These are phyloP conservation scores for Melanotaenia trifasciata DNA, from an alignment of 2,797 vertebrate species.

Conservation along the genomic window DNA sequence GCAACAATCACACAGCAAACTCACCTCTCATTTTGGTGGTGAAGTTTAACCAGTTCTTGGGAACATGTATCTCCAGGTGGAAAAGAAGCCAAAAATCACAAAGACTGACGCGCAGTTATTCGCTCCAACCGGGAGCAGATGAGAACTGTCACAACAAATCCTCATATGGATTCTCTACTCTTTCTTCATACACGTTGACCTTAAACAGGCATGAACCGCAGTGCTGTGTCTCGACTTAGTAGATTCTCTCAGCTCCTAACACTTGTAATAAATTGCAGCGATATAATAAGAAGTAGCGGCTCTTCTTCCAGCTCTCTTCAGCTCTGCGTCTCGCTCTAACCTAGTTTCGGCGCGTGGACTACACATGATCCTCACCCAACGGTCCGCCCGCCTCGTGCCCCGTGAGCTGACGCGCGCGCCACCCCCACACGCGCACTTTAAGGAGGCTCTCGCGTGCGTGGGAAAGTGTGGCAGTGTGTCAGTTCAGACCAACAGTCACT, in stretches of 20 bases:
- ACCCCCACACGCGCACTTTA: constrained; percentile 62
- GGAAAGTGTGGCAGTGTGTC: constrained; percentile 87
- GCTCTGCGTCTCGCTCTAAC: constrained; percentile 70
- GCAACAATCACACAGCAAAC: constrained; percentile 28
- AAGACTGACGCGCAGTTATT: constrained; percentile 46
- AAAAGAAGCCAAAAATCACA: constrained; percentile 37
- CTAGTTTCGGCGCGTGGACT: constrained; percentile 84
- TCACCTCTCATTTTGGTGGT: constrained; percentile 85
- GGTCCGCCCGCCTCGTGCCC: constrained; percentile 82
- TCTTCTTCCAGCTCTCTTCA: constrained; percentile 33
- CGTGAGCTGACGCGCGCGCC: constrained; percentile 68
- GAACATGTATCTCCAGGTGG: constrained; percentile 73
- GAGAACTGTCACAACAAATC: constrained; percentile 68
- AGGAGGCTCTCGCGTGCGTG: constrained; percentile 79
- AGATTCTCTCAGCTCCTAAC: neutral
- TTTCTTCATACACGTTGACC: constrained; percentile 1
- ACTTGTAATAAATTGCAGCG: constrained; percentile 17
- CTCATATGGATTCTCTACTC: constrained; percentile 62
- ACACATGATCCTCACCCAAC: constrained; percentile 83
- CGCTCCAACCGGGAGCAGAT: constrained; percentile 70
- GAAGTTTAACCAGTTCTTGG: constrained; percentile 56
- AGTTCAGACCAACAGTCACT: constrained; percentile 48
- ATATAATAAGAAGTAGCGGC: constrained; percentile 5
- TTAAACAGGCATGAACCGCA: constrained; percentile 7
- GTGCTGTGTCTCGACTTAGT: neutral